Percentiles rank a stretch among this genome's conserved stretches.
Conservation (phyloP, 2,113 vertebrate genomes). For the Sebastes schlegelii region DNA sequence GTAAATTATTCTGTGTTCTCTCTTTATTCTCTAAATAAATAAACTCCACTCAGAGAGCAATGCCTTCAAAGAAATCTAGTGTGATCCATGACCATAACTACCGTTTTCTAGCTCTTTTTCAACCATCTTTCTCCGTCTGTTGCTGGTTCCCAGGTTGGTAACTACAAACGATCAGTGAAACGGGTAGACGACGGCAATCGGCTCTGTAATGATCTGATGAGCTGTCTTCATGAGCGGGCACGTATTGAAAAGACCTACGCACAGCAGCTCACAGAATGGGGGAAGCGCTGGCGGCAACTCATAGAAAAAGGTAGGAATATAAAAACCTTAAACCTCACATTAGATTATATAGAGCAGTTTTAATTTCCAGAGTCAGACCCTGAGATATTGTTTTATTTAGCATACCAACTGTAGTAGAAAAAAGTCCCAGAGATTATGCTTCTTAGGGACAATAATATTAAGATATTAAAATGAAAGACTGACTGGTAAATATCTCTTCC, state of each 20-base stretch:
- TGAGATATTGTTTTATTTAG: too few species aligned
- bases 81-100: background rate
- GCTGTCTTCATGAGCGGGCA: constrained; percentile 93
- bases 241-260: constrained; percentile 96
- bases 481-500: constrained; percentile 6
- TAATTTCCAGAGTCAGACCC: background rate
- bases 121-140: background rate
- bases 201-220: constrained; percentile 96
- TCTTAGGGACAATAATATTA: background rate
- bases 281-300: constrained; percentile 95
- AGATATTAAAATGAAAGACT: background rate
- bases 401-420: background rate
- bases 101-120: background rate
- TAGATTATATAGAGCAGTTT: background rate
- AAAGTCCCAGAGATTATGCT: background rate
- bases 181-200: constrained; percentile 95
- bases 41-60: background rate
- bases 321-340: background rate
- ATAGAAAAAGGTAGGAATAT: constrained; percentile 91
- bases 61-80: background rate
- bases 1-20: background rate
- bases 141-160: constrained; percentile 87
- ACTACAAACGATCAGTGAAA: constrained; percentile 95
- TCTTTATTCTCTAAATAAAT: background rate
- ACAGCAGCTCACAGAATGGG: constrained; percentile 96